These are phyloP conservation scores for Sesia apiformis DNA, from an alignment of 2,888 invertebrate genomes.

Conservation along the genomic window DNA sequence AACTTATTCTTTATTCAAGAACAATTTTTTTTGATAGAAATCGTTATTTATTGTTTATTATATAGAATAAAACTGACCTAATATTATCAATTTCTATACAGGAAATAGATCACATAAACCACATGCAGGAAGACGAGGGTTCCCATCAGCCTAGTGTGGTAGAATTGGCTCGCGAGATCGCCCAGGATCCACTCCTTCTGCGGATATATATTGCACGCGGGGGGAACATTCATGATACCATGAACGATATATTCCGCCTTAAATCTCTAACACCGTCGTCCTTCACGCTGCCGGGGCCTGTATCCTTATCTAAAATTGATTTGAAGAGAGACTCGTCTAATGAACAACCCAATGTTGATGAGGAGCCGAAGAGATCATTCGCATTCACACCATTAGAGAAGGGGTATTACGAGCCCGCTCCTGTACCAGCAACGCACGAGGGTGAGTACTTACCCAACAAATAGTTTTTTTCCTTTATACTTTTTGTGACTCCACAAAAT, in stretches of 20 bases:
- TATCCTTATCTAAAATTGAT: background rate
- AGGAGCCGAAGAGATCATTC: constrained; percentile 17
- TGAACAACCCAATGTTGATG: background rate
- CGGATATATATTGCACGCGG: background rate
- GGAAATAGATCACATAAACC: constrained; percentile 42
- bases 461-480: no score
- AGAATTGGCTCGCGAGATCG: constrained; percentile 21
- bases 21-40: no score
- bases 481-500: no score
- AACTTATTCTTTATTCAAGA: no score
- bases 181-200: constrained; percentile 8
- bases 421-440: no score
- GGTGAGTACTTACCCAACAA: no score
- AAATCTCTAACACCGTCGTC: background rate
- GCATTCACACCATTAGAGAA: constrained; percentile 39
- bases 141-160: constrained; percentile 14
- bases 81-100: constrained; percentile 10
- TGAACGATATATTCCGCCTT: background rate
- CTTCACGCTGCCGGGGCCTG: no score
- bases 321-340: background rate
- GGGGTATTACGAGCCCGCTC: constrained; percentile 26
- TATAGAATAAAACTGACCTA: background rate
- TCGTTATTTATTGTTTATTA: no score
- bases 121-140: constrained; percentile 23
- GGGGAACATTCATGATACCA: background rate